Conservation (phyloP, 2,797 vertebrate genomes). For the Anguilla obscura region DNA sequence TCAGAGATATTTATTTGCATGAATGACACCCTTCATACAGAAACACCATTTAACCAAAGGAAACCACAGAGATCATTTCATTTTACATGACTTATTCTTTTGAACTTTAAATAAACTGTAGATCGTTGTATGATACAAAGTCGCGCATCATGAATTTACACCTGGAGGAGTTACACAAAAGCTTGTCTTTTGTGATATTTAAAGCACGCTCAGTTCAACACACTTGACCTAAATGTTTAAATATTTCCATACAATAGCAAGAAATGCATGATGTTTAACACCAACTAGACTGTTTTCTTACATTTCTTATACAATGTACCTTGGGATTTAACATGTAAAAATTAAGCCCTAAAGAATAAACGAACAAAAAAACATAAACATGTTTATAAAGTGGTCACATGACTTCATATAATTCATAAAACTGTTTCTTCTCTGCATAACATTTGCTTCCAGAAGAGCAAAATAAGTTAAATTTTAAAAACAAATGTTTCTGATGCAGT, state of each 20-base stretch:
- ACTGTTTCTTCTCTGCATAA: not conserved
- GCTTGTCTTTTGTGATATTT: slow-evolving; percentile 2
- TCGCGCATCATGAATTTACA: not conserved
- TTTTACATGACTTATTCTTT: not conserved
- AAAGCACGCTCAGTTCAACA: slow-evolving; percentile 19
- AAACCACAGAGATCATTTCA: slow-evolving; percentile 17
- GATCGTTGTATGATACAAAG: not conserved
- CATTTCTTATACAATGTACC: not conserved
- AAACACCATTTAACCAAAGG: slow-evolving; percentile 21
- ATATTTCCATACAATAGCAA: not conserved
- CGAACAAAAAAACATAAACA: not conserved
- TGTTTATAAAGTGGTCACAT: not conserved
- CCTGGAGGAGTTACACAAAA: not conserved
- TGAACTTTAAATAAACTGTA: not conserved
- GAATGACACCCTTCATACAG: slow-evolving; percentile 28
- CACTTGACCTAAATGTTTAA: not conserved
- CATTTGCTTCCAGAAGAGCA: not conserved
- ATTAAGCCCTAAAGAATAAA: not conserved
- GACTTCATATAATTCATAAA: not conserved
- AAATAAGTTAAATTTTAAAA: not conserved
- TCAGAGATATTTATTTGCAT: slow-evolving; percentile 16
- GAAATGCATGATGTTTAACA: not conserved
- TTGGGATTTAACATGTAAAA: not conserved
- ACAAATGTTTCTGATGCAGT: not conserved
- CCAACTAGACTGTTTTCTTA: not conserved